phyloP scores from a whole-genome alignment of 2,888 invertebrate species.

The Dynastes tityus region DNA sequence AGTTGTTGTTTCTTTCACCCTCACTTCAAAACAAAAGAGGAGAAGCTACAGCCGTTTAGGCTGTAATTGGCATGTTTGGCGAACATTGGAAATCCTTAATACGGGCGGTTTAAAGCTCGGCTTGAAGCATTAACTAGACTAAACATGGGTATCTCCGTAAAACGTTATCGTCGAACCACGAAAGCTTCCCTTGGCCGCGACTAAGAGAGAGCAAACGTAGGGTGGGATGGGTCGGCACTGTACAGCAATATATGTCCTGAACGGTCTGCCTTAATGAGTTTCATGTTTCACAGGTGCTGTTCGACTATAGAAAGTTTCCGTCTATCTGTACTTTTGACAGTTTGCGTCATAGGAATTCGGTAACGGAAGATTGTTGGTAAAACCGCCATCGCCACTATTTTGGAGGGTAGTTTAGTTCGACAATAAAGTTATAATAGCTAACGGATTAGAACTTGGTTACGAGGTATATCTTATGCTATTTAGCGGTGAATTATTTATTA shows the following conservation, averaged over 20 bases:
- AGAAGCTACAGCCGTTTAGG: slow-evolving; percentile 40
- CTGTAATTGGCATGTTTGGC: slow-evolving; percentile 46
- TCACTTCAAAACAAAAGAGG: neutral
- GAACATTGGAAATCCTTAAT: slow-evolving; percentile 40
- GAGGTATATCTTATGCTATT: no score
- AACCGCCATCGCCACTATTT: no score
- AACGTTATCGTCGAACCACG: slow-evolving; percentile 31
- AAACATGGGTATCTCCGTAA: slow-evolving; percentile 49
- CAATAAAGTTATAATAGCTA: no score
- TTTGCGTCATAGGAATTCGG: neutral
- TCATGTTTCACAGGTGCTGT: slow-evolving; percentile 15
- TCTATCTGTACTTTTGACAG: neutral
- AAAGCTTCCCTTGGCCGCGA: slow-evolving; percentile 15
- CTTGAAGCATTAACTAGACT: slow-evolving; percentile 55
- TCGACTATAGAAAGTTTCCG: slow-evolving; percentile 13
- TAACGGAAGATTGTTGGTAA: neutral
- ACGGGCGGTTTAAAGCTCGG: slow-evolving; percentile 48
- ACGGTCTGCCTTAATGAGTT: slow-evolving; percentile 26
- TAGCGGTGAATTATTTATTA: no score
- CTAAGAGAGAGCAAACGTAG: neutral
- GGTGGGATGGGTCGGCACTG: neutral
- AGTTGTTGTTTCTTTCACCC: neutral
- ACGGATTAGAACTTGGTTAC: no score
- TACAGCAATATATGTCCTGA: neutral
- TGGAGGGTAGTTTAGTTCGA: no score